These are phyloP conservation scores for Oncopodura yosiiana DNA, from an alignment of 1,140 invertebrate species.

Conservation along the genomic window DNA sequence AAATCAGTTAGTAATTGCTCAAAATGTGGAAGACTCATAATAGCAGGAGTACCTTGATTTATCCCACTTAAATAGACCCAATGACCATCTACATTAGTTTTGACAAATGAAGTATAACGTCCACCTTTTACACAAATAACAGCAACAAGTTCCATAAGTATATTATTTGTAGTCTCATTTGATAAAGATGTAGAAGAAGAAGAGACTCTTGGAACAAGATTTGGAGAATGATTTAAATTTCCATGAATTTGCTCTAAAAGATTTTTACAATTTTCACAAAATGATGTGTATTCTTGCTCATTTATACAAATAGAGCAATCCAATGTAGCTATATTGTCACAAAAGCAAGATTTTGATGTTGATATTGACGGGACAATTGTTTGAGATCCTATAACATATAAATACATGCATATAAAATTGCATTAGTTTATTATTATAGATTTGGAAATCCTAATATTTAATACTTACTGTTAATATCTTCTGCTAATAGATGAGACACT, in stretches of 20 bases:
- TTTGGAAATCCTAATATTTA: too few species aligned
- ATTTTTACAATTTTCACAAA: constrained; percentile 16
- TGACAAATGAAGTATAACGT: constrained; percentile 6
- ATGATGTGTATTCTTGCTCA: constrained; percentile 2
- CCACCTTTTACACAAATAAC: constrained; percentile 11
- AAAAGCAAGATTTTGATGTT: constrained; percentile 9
- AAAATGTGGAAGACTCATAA: background rate
- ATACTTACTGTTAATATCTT: background rate
- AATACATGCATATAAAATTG: background rate
- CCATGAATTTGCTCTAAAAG: constrained; percentile 11
- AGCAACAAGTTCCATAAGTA: constrained; percentile 2
- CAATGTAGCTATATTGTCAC: constrained; percentile 16
- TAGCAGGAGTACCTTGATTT: background rate
- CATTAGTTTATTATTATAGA: background rate
- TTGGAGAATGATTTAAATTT: background rate
- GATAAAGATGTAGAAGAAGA: too few species aligned
- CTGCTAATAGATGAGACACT: constrained; percentile 3
- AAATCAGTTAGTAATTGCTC: background rate
- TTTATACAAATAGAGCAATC: constrained; percentile 12
- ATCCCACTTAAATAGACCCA: constrained; percentile 8
- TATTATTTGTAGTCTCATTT: background rate
- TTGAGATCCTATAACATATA: background rate
- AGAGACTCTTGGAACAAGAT: background rate
- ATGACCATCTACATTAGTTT: background rate
- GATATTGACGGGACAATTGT: background rate